Evolutionary conservation across 1,140 invertebrate species (phyloP).

Genomic region (Oscheius sp.): DNA sequence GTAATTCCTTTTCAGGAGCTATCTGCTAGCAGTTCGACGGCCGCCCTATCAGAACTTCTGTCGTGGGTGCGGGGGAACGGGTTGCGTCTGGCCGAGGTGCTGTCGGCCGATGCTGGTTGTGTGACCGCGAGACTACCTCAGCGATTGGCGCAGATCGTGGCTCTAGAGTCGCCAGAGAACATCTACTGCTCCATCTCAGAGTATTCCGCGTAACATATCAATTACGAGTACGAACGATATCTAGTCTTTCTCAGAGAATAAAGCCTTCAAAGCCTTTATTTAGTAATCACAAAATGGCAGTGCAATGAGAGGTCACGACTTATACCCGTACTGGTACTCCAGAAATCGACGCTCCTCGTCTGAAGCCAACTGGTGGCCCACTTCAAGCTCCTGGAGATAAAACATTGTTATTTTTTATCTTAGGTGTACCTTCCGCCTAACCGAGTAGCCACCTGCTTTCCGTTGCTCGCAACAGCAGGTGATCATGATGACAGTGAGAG

Average conservation of each 20-base stretch:
- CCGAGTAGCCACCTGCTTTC: conserved; percentile 20
- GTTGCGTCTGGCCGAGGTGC: conserved; percentile 43
- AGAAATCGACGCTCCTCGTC: conserved; percentile 42
- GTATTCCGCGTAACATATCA: conserved; percentile 6
- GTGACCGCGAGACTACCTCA: conserved; percentile 7
- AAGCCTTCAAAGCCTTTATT: no score
- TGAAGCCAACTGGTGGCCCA: conserved; percentile 38
- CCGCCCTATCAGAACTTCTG: conserved; percentile 50
- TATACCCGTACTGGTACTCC: conserved; percentile 45
- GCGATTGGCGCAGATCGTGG: conserved; percentile 4
- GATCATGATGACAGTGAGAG: conserved; percentile 44
- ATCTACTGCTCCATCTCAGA: conserved; percentile 23
- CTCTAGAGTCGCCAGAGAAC: conserved; percentile 5
- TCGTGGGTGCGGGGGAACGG: conserved; percentile 55
- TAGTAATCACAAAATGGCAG: neutral
- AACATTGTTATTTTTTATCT: neutral
- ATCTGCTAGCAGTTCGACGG: conserved; percentile 16
- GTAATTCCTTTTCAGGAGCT: conserved; percentile 16
- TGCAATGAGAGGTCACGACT: conserved; percentile 9
- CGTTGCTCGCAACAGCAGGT: conserved; percentile 44
- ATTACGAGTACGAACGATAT: neutral
- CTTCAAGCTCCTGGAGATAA: conserved; percentile 42
- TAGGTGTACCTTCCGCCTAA: conserved; percentile 16
- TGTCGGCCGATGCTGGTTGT: conserved; percentile 6
- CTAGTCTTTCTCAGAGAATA: conserved; percentile 11